phyloP scores from a whole-genome alignment of 2,113 vertebrate genomes.

The Plectropomus leopardus region DNA sequence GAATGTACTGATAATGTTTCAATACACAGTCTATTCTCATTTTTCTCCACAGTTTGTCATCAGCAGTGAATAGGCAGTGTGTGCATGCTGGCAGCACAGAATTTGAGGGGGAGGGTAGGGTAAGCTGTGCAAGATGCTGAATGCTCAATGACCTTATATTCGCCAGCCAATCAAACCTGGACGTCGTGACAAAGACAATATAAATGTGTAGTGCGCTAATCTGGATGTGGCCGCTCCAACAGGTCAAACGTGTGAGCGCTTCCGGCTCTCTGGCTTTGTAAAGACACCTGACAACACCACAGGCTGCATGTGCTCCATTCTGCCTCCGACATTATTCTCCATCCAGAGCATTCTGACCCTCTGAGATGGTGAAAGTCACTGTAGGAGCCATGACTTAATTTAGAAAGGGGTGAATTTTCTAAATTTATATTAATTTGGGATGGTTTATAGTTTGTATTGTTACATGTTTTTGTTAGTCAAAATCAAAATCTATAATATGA shows the following conservation, averaged over 20 bases:
- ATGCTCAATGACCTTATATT: conserved; percentile 33
- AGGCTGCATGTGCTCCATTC: conserved; percentile 14
- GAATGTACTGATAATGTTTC: background rate
- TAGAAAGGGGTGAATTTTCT: too few species aligned
- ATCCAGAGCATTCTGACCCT: conserved; percentile 10
- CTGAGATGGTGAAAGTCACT: too few species aligned
- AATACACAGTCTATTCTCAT: background rate
- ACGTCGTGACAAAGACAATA: background rate
- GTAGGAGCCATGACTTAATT: too few species aligned
- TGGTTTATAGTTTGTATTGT: too few species aligned
- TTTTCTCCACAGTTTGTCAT: background rate
- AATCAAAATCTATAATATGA: too few species aligned
- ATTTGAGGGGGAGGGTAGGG: background rate
- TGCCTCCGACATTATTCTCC: conserved; percentile 50
- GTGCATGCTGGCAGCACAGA: background rate
- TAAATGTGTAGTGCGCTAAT: background rate
- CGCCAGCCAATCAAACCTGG: conserved; percentile 20
- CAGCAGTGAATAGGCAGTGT: background rate
- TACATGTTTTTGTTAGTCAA: too few species aligned
- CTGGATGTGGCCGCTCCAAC: conserved; percentile 6
- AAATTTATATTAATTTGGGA: too few species aligned
- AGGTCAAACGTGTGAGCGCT: background rate
- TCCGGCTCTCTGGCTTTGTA: background rate
- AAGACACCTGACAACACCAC: conserved; percentile 22
- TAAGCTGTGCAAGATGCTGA: background rate